phyloP scores from a whole-genome alignment of 1,140 invertebrate genomes.

The Limonius californicus region DNA sequence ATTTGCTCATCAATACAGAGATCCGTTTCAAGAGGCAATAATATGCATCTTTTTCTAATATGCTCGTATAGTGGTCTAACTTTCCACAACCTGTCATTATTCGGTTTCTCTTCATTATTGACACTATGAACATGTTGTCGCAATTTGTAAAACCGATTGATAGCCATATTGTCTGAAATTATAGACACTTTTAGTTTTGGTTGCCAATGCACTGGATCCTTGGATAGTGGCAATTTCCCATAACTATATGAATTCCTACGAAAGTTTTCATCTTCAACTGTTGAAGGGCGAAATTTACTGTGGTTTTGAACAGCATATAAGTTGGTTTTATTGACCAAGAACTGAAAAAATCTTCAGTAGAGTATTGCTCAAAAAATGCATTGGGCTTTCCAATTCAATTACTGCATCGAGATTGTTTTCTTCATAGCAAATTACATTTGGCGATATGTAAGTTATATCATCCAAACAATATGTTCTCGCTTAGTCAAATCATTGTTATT shows the following conservation, averaged over 20 bases:
- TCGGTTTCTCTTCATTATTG: background rate
- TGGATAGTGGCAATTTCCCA: background rate
- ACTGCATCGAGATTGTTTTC: background rate
- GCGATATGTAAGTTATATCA: too few relatives aligned
- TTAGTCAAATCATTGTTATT: background rate
- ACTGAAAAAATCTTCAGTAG: background rate
- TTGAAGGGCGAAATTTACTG: background rate
- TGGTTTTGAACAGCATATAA: background rate
- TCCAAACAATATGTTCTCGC: background rate
- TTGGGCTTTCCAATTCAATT: background rate
- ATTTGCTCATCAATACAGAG: slow-evolving; percentile 41
- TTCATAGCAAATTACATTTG: background rate
- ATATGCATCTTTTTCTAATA: slow-evolving; percentile 32
- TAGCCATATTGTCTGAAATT: background rate
- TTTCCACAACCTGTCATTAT: slow-evolving; percentile 37
- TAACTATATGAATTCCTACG: background rate
- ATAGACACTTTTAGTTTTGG: too few relatives aligned
- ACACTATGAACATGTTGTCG: background rate
- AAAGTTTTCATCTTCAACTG: background rate
- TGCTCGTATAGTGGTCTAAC: slow-evolving; percentile 36
- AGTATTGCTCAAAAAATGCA: background rate
- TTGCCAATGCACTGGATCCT: background rate
- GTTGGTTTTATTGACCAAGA: background rate
- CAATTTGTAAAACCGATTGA: background rate
- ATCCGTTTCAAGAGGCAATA: slow-evolving; percentile 27